phyloP scores from a whole-genome alignment of 2,888 invertebrate species.

The Andrena bicolor region DNA sequence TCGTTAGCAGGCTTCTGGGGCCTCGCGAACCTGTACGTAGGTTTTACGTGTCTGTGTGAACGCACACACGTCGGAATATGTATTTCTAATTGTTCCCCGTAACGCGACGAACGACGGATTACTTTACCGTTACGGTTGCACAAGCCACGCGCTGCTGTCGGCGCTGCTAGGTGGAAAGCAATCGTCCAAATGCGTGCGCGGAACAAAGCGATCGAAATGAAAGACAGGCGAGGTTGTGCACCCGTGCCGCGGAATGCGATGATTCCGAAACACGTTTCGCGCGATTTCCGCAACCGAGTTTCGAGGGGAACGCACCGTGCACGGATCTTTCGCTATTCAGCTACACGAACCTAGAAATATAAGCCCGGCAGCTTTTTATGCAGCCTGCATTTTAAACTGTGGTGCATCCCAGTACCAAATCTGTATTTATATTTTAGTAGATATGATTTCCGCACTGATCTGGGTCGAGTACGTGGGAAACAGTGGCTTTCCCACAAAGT shows the following conservation, averaged over 20 bases:
- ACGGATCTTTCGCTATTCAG: neutral
- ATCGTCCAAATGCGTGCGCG: slow-evolving; percentile 47
- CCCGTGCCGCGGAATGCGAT: slow-evolving; percentile 39
- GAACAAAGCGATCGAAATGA: slow-evolving; percentile 44
- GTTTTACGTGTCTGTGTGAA: neutral
- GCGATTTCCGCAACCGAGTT: slow-evolving; percentile 31
- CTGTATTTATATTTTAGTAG: no score
- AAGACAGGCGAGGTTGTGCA: slow-evolving; percentile 17
- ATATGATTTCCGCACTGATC: no score
- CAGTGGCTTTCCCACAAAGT: no score
- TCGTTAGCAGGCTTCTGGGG: slow-evolving; percentile 23
- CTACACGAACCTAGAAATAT: neutral
- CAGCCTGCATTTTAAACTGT: no score
- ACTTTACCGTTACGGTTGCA: slow-evolving; percentile 56
- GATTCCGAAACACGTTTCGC: slow-evolving; percentile 27
- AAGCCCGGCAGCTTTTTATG: no score
- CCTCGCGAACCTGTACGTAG: neutral
- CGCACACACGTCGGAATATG: slow-evolving; percentile 14
- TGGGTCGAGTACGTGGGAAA: no score
- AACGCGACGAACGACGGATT: slow-evolving; percentile 45
- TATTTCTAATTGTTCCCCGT: slow-evolving; percentile 37
- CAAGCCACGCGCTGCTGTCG: slow-evolving; percentile 23
- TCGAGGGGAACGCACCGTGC: slow-evolving; percentile 1
- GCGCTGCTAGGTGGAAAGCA: slow-evolving; percentile 40
- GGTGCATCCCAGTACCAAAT: no score